These are phyloP conservation scores for Drosophila parvula DNA, from an alignment of 1,140 invertebrate species.

Conservation along the genomic window DNA sequence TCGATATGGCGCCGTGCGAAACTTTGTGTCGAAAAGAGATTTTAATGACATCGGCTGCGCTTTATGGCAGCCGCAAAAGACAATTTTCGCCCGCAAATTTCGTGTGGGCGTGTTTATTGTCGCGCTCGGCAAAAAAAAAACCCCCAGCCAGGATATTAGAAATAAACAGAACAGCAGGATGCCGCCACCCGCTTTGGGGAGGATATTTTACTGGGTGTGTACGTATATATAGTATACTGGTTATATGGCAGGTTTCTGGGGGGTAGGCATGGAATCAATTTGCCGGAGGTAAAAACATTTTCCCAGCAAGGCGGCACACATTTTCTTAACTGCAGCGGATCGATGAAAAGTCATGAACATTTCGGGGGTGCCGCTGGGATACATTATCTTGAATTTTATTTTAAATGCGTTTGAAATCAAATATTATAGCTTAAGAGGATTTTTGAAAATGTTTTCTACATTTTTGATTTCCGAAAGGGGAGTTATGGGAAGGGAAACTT, in stretches of 20 bases:
- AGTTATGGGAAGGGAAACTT: not conserved
- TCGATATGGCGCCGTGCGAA: slow-evolving; percentile 54
- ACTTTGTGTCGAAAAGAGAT: slow-evolving; percentile 68
- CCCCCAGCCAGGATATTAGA: slow-evolving; percentile 74
- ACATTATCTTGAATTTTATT: slow-evolving; percentile 25
- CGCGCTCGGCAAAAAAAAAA: slow-evolving; percentile 33
- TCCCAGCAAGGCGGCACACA: not conserved
- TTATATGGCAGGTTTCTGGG: not conserved
- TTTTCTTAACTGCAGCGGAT: slow-evolving; percentile 31
- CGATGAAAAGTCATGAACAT: slow-evolving; percentile 36
- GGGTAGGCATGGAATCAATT: slow-evolving; percentile 22
- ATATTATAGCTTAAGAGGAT: not conserved
- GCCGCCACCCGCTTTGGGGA: slow-evolving; percentile 22
- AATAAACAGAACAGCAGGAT: slow-evolving; percentile 72
- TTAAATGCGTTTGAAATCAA: slow-evolving; percentile 1
- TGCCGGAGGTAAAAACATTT: slow-evolving; percentile 28
- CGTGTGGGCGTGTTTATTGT: slow-evolving; percentile 78
- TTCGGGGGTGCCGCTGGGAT: slow-evolving; percentile 4
- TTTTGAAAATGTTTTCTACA: not conserved
- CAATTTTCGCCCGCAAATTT: slow-evolving; percentile 59
- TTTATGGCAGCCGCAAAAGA: slow-evolving; percentile 72
- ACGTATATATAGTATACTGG: not conserved
- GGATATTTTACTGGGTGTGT: slow-evolving; percentile 15
- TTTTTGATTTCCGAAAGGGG: not conserved
- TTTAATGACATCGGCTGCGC: slow-evolving; percentile 77